Conservation (phyloP, 2,113 vertebrate genomes). For the Strix uralensis region DNA sequence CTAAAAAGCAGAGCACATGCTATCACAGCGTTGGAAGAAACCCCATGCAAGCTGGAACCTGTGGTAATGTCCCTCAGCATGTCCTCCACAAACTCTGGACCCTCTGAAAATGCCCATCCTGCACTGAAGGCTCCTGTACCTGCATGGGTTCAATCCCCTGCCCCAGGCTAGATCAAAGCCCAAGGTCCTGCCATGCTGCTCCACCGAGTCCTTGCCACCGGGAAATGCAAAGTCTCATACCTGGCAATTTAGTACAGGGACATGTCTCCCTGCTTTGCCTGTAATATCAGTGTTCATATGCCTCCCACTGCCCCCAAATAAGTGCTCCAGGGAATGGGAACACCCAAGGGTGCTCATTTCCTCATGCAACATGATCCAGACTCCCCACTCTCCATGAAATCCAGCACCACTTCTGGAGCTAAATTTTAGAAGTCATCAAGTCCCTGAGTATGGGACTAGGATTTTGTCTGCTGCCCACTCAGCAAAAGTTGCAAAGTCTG, state of each 20-base stretch:
- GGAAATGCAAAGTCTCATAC: background rate
- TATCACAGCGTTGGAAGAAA: background rate
- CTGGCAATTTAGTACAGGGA: background rate
- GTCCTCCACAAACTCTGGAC: background rate
- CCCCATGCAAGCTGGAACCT: background rate
- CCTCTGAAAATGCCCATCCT: background rate
- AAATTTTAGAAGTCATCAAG: background rate
- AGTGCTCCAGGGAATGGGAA: background rate
- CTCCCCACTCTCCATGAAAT: background rate
- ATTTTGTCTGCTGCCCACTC: background rate
- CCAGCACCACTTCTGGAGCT: background rate
- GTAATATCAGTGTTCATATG: background rate
- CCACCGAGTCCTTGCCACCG: accelerated
- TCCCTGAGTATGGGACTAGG: background rate
- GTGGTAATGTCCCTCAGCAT: background rate
- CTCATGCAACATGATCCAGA: background rate
- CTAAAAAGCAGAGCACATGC: background rate
- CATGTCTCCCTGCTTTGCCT: background rate
- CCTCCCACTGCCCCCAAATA: background rate
- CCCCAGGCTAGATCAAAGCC: background rate
- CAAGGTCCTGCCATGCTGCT: background rate
- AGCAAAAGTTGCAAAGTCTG: background rate
- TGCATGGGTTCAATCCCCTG: background rate
- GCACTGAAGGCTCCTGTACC: background rate
- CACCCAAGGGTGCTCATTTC: background rate